Evolutionary conservation across 1,140 invertebrate species (phyloP), one percentile per base, ranked within the genome.

Genomic region (Whitmania pigra): DNA sequence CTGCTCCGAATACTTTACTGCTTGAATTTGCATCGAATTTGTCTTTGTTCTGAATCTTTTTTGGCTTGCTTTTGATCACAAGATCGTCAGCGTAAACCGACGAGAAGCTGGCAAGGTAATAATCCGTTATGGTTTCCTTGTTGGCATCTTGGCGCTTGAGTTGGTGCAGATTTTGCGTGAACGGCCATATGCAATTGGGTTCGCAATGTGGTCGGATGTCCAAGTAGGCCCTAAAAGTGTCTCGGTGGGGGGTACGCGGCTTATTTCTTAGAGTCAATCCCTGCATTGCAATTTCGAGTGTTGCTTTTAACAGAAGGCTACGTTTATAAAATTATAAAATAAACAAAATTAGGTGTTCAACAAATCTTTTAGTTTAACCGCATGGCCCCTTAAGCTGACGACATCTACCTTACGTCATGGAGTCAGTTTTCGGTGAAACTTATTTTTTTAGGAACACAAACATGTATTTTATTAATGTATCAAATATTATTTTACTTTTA

Each of bases 81-180:
- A 63, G 22, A 25, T 63, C 57, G 11, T 63, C 57, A 31, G 57
- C 57, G 29, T 63, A 63, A 31, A 63, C 29, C 22, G 22, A 25
- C 22, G 22, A 25, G 20, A 63, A 63, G 57, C 57, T 63, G 57
- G 22, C 29, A 11, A 63, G 57, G 29, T 63, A 63, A 31, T 31
- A 25, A 31, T 63, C 57, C 29, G 57, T 63, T 15, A 31, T 63
- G 11, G 22, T 63, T 63, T 63, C 57, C 57, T 63, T 31, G 29
- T 63, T 63, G 57, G 57, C 29, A 63, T 31, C 29, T 63, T 63
- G 57, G 22, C 57, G 57, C 29, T 63, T 63, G 57, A 25, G 29
- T 13, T 49, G 43, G 22, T 31, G 22, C 0, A 63, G 22, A n/a
- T 22, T 63, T 63, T 63, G 57, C 11, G 22, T 31, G 57, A 63